Percentiles rank a stretch among this genome's conserved stretches.
Evolutionary conservation across 2,113 vertebrate species (phyloP).

Genomic region (Myodes glareolus): DNA sequence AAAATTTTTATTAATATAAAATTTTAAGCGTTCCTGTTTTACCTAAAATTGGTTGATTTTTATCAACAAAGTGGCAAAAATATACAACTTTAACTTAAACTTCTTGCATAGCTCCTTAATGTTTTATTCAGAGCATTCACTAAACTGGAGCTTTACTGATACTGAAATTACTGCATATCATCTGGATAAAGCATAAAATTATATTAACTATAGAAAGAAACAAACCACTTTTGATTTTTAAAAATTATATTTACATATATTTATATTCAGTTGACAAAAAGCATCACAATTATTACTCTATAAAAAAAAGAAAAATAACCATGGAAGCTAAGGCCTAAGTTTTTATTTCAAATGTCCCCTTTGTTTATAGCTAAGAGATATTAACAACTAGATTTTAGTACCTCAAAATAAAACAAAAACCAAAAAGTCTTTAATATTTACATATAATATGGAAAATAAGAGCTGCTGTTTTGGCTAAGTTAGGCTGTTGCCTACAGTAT

Average conservation of each 20-base stretch:
- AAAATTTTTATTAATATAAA: constrained; percentile 49
- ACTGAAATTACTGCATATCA: constrained; percentile 87
- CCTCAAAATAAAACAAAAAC: constrained; percentile 63
- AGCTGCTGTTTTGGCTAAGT: constrained; percentile 78
- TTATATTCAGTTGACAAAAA: constrained; percentile 86
- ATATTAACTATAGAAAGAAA: constrained; percentile 87
- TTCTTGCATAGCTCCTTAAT: constrained; percentile 85
- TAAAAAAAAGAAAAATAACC: constrained; percentile 85
- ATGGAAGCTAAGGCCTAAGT: constrained; percentile 82
- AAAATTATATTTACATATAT: constrained; percentile 74
- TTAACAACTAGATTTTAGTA: constrained; percentile 84
- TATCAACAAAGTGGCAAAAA: constrained; percentile 83
- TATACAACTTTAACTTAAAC: constrained; percentile 86
- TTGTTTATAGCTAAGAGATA: constrained; percentile 80
- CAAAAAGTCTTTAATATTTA: constrained; percentile 73
- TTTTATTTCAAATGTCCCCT: constrained; percentile 78
- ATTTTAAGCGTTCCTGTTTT: constrained; percentile 65
- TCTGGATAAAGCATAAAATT: constrained; percentile 86
- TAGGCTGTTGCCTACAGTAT: constrained; percentile 82
- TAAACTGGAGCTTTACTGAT: constrained; percentile 87
- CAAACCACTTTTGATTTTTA: constrained; percentile 82
- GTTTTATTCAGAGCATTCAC: constrained; percentile 87
- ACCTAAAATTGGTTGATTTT: constrained; percentile 60
- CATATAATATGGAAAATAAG: constrained; percentile 80
- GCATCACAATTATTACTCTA: constrained; percentile 85